Percentiles rank a stretch among this genome's conserved stretches.
phyloP scores from a whole-genome alignment of 2,888 invertebrate species.

The Cryptus armator region DNA sequence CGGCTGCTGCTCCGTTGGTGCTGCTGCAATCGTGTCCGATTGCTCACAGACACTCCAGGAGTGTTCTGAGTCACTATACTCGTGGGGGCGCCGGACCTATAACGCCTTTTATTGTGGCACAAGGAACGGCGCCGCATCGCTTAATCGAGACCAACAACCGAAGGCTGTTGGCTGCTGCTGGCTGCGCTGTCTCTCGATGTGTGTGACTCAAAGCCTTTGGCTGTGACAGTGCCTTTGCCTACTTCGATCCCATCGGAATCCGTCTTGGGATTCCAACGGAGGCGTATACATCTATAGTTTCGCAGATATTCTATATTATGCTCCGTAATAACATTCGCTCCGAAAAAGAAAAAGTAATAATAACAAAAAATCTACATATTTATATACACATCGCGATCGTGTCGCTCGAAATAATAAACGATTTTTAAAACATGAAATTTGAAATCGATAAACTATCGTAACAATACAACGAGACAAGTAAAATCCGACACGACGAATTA shows the following conservation, averaged over 20 bases:
- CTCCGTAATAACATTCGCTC: background rate
- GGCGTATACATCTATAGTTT: constrained; percentile 31
- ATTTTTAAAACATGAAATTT: background rate
- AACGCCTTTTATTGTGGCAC: constrained; percentile 52
- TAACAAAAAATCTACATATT: too few relatives aligned
- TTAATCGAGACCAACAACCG: constrained; percentile 62
- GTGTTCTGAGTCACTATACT: constrained; percentile 53
- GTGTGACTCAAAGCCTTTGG: constrained; percentile 56
- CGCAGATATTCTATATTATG: background rate
- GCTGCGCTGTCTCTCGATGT: constrained; percentile 35
- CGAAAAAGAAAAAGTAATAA: too few relatives aligned
- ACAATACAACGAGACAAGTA: background rate
- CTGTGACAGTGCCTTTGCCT: constrained; percentile 47
- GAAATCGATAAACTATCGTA: constrained; percentile 1
- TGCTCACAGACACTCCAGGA: constrained; percentile 48
- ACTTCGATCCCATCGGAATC: constrained; percentile 60
- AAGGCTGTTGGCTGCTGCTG: constrained; percentile 45
- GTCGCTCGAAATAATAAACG: too few relatives aligned
- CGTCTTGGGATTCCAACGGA: constrained; percentile 51
- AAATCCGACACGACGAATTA: constrained; percentile 1
- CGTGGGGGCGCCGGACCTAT: constrained; percentile 50
- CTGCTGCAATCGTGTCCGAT: constrained; percentile 53
- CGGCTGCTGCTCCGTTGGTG: background rate
- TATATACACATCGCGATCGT: too few relatives aligned
- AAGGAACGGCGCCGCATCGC: constrained; percentile 62